phyloP scores from a whole-genome alignment of 2,797 vertebrate species.

The Brotogeris chrysoptera region DNA sequence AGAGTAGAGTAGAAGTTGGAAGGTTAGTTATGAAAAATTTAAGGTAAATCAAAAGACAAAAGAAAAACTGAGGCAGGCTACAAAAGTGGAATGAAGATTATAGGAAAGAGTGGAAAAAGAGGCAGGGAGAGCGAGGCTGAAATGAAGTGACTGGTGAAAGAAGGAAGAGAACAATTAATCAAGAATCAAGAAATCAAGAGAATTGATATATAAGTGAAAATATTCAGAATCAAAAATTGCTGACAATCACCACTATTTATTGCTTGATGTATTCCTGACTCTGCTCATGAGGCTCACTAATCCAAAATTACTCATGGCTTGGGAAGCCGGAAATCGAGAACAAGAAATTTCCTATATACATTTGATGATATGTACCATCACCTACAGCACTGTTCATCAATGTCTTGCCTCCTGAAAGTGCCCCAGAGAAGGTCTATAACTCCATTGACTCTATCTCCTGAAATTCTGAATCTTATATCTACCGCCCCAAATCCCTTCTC shows the following conservation, averaged over 20 bases:
- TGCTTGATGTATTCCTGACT: background rate
- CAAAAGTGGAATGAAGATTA: background rate
- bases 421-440: background rate
- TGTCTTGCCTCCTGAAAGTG: background rate
- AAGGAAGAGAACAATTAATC: background rate
- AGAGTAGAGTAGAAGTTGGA: background rate
- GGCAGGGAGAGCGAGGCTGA: background rate
- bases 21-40: background rate
- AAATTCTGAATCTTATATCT: background rate
- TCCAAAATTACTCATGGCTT: background rate
- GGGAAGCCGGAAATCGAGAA: background rate
- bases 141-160: background rate
- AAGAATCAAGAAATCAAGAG: background rate
- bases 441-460: background rate
- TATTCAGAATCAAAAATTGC: background rate
- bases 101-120: background rate
- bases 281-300: background rate
- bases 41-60: background rate
- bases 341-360: rapidly evolving
- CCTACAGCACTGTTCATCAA: background rate
- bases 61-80: background rate
- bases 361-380: background rate
- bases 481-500: background rate
- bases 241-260: background rate
- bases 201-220: background rate